phyloP scores from a whole-genome alignment of 2,888 invertebrate species.

The Marronus borbonicus region DNA sequence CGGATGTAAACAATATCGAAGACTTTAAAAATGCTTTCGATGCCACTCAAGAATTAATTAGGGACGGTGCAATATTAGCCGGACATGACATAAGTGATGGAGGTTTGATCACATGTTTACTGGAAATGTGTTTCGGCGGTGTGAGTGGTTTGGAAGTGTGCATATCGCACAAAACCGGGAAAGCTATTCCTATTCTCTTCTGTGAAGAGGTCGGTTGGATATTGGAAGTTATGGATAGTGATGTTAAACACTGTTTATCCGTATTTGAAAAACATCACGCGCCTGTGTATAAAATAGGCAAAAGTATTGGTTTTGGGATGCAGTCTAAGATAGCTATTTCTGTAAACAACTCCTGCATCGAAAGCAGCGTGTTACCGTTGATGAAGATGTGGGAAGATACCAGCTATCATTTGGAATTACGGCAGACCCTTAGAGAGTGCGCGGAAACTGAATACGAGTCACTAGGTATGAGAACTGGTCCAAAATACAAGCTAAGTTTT shows the following conservation, averaged over 20 bases:
- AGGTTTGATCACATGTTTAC: constrained; percentile 88
- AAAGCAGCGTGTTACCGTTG: constrained; percentile 77
- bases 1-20: constrained; percentile 84
- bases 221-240: constrained; percentile 78
- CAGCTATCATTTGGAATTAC: constrained; percentile 89
- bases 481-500: constrained; percentile 82
- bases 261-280: constrained; percentile 75
- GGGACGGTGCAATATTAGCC: constrained; percentile 80
- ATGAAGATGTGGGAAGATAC: constrained; percentile 96
- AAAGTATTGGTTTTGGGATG: constrained; percentile 78
- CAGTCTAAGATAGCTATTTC: constrained; percentile 75
- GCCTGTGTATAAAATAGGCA: constrained; percentile 80
- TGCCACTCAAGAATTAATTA: constrained; percentile 87
- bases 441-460: constrained; percentile 85
- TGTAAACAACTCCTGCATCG: constrained; percentile 77
- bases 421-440: constrained; percentile 87
- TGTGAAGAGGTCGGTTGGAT: constrained; percentile 91
- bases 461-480: constrained; percentile 79
- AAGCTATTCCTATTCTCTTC: constrained; percentile 81
- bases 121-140: constrained; percentile 98
- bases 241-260: constrained; percentile 75
- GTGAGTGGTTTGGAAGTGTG: constrained; percentile 84
- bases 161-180: constrained; percentile 73
- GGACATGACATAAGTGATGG: constrained; percentile 99
- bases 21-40: constrained; percentile 84